Evolutionary conservation across 1,140 invertebrate genomes (phyloP), one percentile per base, ranked within the genome.

Genomic region (Mycetomoellerius zeteki): DNA sequence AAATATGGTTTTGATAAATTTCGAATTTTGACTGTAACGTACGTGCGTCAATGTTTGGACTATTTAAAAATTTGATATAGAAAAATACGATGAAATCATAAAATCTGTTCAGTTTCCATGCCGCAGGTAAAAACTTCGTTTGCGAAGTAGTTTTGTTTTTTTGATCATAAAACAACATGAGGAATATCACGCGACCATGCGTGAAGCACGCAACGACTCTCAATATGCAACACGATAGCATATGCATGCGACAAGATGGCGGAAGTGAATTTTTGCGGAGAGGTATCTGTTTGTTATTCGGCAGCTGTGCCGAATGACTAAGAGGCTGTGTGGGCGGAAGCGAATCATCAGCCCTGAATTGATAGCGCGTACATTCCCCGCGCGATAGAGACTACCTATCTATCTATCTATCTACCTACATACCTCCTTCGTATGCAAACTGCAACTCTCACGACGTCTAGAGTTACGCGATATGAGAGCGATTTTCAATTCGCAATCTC

Each of bases 281-380:
- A 50, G 10, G 73, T 27, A 60, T 65, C n/a, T 71, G 54, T 58
- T 85, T 90, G 71, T 88, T 84, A 80, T 76, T 84, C 76, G 69
- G 37, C 82, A 60, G 58, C 89, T 82, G 73, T 60, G 43, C 72
- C 78, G 60, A 67, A 80, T 88, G 89, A 91, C 86, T 91, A 90
- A 88, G 82, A 86, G 82, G 2, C 64, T 43, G 64, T 89, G 81
- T 88, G 62, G 69, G 86, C 75, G 89, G 89, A 90, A 90, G 87
- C 67, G 78, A 88, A 90, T 90, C 86, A 90, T 90, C 89, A 90
- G 89, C 86, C 54, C 75, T 86, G 72, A 90, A 90, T 90, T 90
- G 89, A 90, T 90, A 90, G 84, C 89, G 73, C 69, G 72, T 37
- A 30, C 73, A 69, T 90, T 88, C 86, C 16, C 47, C 62, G 60